phyloP scores from a whole-genome alignment of 2,113 vertebrate species.

The Furnarius figulus region DNA sequence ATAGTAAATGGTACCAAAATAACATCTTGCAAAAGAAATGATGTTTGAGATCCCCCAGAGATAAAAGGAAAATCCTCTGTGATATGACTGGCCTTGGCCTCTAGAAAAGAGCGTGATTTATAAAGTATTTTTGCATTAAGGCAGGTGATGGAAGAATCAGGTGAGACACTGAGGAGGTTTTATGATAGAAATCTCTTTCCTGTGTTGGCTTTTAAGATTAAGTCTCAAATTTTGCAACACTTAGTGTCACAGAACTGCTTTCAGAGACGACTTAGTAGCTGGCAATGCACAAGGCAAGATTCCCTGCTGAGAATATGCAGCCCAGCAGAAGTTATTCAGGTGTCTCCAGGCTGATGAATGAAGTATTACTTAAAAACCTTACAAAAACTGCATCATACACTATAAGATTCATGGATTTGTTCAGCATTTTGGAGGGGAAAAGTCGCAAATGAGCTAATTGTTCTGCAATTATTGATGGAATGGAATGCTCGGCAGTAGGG shows the following conservation, averaged over 20 bases:
- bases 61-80: background rate
- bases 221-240: background rate
- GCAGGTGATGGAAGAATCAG: background rate
- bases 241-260: background rate
- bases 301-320: background rate
- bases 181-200: background rate
- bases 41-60: background rate
- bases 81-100: background rate
- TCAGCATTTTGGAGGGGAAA: background rate
- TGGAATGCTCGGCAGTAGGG: background rate
- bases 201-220: background rate
- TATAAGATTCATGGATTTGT: background rate
- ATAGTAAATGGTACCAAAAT: background rate
- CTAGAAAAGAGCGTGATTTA: background rate
- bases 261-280: background rate
- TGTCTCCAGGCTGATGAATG: background rate
- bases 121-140: background rate
- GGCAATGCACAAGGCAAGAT: background rate
- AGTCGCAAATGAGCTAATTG: constrained; percentile 40
- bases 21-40: background rate
- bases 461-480: constrained; percentile 41
- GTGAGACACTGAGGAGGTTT: background rate
- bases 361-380: background rate
- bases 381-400: background rate
- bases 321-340: background rate